These are phyloP conservation scores for Rhamphomyia laevipes DNA, from an alignment of 2,888 invertebrate species.

Conservation along the genomic window DNA sequence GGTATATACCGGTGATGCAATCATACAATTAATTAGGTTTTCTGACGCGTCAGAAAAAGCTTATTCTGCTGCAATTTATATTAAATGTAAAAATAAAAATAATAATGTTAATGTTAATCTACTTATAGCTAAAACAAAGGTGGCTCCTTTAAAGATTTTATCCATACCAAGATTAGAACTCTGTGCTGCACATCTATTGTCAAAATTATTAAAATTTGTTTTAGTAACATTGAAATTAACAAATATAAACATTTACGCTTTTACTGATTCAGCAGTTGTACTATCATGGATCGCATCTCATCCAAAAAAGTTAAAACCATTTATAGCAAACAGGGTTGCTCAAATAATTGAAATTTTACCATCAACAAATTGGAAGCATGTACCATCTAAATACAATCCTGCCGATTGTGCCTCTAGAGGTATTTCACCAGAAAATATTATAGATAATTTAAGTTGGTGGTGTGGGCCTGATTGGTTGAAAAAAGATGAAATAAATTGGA, in stretches of 20 bases:
- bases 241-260: slow-evolving; percentile 5
- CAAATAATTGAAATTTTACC: no score
- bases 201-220: not conserved
- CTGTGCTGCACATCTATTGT: no score
- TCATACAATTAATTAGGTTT: not conserved
- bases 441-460: not conserved
- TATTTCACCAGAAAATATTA: not conserved
- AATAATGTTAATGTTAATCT: not conserved
- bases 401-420: no score
- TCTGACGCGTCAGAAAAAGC: not conserved
- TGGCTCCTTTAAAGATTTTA: no score
- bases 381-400: no score
- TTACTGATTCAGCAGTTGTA: slow-evolving; percentile 11
- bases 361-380: no score
- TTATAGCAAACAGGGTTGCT: slow-evolving; percentile 15
- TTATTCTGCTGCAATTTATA: not conserved
- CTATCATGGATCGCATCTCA: slow-evolving; percentile 15
- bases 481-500: not conserved
- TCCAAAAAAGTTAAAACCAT: slow-evolving; percentile 16
- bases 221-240: not conserved
- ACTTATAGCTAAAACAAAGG: no score
- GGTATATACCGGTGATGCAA: not conserved
- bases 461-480: no score
- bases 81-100: not conserved
- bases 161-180: no score